phyloP scores from a whole-genome alignment of 2,797 vertebrate genomes.

The Rhabdophis nuchalis region DNA sequence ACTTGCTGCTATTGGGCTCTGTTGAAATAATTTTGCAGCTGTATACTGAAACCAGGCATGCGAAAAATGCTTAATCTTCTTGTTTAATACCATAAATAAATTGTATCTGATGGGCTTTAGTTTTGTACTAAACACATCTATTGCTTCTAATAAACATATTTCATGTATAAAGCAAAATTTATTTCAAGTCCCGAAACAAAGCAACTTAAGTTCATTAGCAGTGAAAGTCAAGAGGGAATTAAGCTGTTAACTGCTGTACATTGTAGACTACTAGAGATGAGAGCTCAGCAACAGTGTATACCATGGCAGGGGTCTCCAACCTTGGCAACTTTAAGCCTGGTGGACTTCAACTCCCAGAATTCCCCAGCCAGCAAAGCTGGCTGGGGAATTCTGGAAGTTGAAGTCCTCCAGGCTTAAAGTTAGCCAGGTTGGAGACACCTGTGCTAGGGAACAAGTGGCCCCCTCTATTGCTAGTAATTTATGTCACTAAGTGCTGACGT shows the following conservation, averaged over 20 bases:
- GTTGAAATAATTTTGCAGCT: constrained; percentile 25
- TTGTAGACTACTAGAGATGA: neutral
- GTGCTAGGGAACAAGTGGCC: neutral
- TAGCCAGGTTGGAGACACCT: too few relatives aligned
- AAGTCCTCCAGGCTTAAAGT: too few relatives aligned
- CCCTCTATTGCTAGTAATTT: neutral
- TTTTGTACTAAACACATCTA: neutral
- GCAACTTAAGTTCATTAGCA: neutral
- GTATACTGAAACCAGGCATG: neutral
- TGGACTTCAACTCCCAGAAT: too few relatives aligned
- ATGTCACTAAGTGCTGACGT: neutral
- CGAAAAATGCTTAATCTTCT: constrained; percentile 25
- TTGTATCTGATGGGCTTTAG: neutral
- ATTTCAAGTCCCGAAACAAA: neutral
- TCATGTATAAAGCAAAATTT: constrained; percentile 25
- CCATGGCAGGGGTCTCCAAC: too few relatives aligned
- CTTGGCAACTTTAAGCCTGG: too few relatives aligned
- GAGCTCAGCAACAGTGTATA: neutral
- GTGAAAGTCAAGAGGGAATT: neutral
- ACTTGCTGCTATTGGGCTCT: constrained; percentile 22
- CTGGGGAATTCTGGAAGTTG: too few relatives aligned
- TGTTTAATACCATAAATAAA: constrained; percentile 22
- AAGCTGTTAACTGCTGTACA: neutral
- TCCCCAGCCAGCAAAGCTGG: too few relatives aligned
- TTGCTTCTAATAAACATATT: constrained; percentile 13